A percentile compares a stretch with the other conserved stretches of the same genome.
Conservation (phyloP, 2,888 invertebrate species). For the Eremobia ochroleuca region DNA sequence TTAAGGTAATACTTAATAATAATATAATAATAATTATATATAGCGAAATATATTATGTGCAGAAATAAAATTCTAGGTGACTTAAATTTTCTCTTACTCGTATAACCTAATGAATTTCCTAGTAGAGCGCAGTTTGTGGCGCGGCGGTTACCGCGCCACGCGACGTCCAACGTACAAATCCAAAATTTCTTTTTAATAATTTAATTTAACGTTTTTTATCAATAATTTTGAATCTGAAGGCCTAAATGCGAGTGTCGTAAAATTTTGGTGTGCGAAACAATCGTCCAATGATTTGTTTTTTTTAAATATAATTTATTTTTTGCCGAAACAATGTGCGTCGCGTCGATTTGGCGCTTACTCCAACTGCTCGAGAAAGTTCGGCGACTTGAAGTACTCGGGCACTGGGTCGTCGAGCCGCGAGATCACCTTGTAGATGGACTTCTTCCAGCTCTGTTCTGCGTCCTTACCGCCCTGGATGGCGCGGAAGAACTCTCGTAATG, state of each 20-base stretch:
- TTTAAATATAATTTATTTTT: slow-evolving; percentile 77
- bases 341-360: slow-evolving; percentile 92
- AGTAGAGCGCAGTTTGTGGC: slow-evolving; percentile 84
- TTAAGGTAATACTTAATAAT: slow-evolving; percentile 91
- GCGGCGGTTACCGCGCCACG: slow-evolving; percentile 74
- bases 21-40: slow-evolving; percentile 91
- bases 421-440: slow-evolving; percentile 99
- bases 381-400: slow-evolving; percentile 99
- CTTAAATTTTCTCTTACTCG: slow-evolving; percentile 91
- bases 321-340: slow-evolving; percentile 84
- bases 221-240: slow-evolving; percentile 93
- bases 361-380: slow-evolving; percentile 99
- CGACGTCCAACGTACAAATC: slow-evolving; percentile 89
- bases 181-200: slow-evolving; percentile 84
- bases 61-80: slow-evolving; percentile 91
- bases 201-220: slow-evolving; percentile 88
- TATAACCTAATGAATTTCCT: slow-evolving; percentile 90
- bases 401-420: slow-evolving; percentile 99
- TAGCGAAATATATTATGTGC: slow-evolving; percentile 91
- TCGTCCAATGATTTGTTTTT: slow-evolving; percentile 82
- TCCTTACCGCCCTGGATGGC: slow-evolving; percentile 99
- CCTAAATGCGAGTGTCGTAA: slow-evolving; percentile 93
- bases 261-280: slow-evolving; percentile 91
- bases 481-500: slow-evolving; percentile 99
- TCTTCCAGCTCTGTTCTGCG: slow-evolving; percentile 99